Base-by-base conservation (phyloP, 2,888 invertebrate species). In the Scaptodrosophila latifasciaeformis region DNA sequence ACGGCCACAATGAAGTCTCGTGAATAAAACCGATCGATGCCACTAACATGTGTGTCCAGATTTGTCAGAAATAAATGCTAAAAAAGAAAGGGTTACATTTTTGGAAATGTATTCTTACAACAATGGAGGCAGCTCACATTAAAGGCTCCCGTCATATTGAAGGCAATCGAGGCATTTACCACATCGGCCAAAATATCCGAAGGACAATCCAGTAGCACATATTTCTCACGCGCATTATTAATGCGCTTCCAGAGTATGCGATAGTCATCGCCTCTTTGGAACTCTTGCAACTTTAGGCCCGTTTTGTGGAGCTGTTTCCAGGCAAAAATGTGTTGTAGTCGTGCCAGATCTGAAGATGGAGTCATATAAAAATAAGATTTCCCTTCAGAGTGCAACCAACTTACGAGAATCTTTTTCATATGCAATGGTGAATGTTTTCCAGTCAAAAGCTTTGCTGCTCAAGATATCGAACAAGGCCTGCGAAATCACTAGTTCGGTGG, bases 341-440 rank as follows among this genome's bases (percentile, higher is more conserved):
- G 89, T 55, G 92, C 88, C 58, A 96, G 61, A 44, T 76, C 85
- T 85, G 31, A 77, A 12, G 15, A 31, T 1, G n/a, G 18, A n/a
- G n/a, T n/a, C n/a, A n/a, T n/a, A 13, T 43, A 4, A 31, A 9
- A 13, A 34, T 24, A 13, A 13, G 42, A 7, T 49, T 2, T 15
- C 19, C 12, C 30, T 9, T 39, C 12, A 2, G 35, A 24, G 3
- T 24, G 7, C 15, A 2, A 9, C 9, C 34, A 9, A 79, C 74
- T 67, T 70, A 90, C 93, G 93, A 81, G 92, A 91, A 82, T 92
- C 91, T 82, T 92, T 91, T 86, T 96, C 95, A 83, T 95, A 96
- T 55, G 95, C 89, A 42, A 94, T 91, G 10, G 94, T 93, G 81
- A 94, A 95, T 56, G 89, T 89, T 70, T 91, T 91, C 96, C 96